Evolutionary conservation across 1,140 invertebrate genomes (phyloP).

Genomic region (Armadillidium nasatum): DNA sequence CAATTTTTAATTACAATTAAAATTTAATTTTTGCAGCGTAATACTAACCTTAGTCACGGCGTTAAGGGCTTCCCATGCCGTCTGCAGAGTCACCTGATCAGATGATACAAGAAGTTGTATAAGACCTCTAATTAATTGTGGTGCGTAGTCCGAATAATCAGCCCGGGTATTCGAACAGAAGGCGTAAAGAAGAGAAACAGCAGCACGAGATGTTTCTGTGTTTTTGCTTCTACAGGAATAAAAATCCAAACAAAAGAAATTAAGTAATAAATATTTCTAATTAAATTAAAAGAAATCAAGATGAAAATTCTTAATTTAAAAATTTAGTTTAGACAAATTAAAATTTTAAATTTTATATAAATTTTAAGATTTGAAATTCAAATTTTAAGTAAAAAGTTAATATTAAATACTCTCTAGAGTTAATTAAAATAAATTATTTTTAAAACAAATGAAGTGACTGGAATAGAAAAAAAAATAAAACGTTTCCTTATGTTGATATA

Average conservation of each 20-base stretch:
- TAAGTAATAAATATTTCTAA: background rate
- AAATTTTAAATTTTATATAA: too few species aligned
- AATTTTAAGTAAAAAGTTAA: too few species aligned
- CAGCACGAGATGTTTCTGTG: constrained; percentile 61
- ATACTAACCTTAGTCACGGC: constrained; percentile 68
- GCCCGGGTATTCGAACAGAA: constrained; percentile 84
- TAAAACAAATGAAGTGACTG: too few species aligned
- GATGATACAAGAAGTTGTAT: constrained; percentile 76
- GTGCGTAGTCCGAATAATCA: constrained; percentile 78
- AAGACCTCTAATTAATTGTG: constrained; percentile 79
- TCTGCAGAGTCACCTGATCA: constrained; percentile 73
- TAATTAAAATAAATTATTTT: too few species aligned
- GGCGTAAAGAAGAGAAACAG: constrained; percentile 77
- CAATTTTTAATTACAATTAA: too few species aligned
- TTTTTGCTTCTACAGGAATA: constrained; percentile 46
- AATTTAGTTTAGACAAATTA: too few species aligned
- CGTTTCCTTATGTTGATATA: too few species aligned
- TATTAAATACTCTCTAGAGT: too few species aligned
- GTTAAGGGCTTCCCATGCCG: constrained; percentile 83
- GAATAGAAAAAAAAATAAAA: too few species aligned
- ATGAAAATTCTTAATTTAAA: too few species aligned
- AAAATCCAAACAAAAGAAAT: background rate
- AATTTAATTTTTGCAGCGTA: background rate
- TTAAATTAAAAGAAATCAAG: too few species aligned
- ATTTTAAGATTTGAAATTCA: too few species aligned